These are phyloP conservation scores for Meleagris gallopavo DNA, from an alignment of 2,113 vertebrate genomes.

Conservation along the genomic window DNA sequence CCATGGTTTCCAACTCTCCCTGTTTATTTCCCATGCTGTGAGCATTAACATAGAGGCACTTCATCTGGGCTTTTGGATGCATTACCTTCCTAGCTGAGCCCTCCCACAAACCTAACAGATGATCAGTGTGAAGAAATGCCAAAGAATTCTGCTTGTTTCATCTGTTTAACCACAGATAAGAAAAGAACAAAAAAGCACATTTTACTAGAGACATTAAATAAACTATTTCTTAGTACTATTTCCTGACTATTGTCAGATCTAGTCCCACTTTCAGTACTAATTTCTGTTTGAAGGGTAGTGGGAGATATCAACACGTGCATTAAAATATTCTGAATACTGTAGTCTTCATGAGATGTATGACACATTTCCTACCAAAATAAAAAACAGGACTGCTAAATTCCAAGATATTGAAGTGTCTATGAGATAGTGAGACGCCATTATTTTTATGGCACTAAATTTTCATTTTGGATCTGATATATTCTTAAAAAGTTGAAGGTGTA, in stretches of 20 bases:
- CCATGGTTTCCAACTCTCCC: too few species aligned
- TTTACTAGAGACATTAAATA: background rate
- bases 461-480: slow-evolving; percentile 33
- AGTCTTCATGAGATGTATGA: slow-evolving; percentile 66
- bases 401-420: slow-evolving; percentile 41
- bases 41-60: too few species aligned
- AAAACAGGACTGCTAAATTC: slow-evolving; percentile 10
- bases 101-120: background rate
- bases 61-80: too few species aligned
- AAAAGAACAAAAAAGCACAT: background rate
- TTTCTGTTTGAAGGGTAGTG: slow-evolving; percentile 50
- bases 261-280: slow-evolving; percentile 27
- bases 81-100: too few species aligned
- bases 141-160: background rate
- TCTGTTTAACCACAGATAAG: background rate
- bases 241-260: background rate
- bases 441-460: slow-evolving; percentile 59
- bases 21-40: too few species aligned
- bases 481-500: slow-evolving; percentile 34
- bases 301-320: slow-evolving; percentile 32
- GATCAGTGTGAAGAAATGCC: background rate
- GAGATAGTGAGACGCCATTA: slow-evolving; percentile 48
- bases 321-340: slow-evolving; percentile 55
- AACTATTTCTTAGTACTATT: slow-evolving; percentile 34
- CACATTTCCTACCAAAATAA: slow-evolving; percentile 23